Conservation (phyloP, 1,140 invertebrate genomes). For the Belonocnema kinseyi region DNA sequence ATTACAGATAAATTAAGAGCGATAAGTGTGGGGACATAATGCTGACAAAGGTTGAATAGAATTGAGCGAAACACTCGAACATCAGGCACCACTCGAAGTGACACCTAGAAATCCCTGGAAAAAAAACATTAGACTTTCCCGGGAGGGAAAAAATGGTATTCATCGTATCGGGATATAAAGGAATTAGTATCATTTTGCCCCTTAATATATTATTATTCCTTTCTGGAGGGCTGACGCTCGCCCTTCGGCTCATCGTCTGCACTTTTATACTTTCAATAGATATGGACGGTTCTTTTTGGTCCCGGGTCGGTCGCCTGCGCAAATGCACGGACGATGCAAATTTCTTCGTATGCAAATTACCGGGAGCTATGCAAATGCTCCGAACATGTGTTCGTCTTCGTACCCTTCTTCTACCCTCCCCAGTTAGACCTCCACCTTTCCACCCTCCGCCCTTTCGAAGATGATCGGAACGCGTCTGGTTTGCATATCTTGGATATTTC, state of each 20-base stretch:
- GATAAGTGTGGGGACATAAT: too few species aligned
- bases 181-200: conserved; percentile 73
- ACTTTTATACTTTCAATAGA: conserved; percentile 66
- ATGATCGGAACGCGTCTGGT: conserved; percentile 72
- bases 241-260: conserved; percentile 45
- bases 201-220: conserved; percentile 73
- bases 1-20: too few species aligned
- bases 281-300: conserved; percentile 43
- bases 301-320: conserved; percentile 53
- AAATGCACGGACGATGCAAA: conserved; percentile 73
- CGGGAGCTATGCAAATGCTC: conserved; percentile 71
- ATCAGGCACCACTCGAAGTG: conserved; percentile 46
- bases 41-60: conserved; percentile 32
- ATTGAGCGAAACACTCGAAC: conserved; percentile 44
- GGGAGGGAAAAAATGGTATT: conserved; percentile 66
- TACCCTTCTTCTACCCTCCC: conserved; percentile 69
- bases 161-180: conserved; percentile 55
- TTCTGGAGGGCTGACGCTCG: conserved; percentile 55
- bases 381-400: conserved; percentile 74
- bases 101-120: conserved; percentile 48
- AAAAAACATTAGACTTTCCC: conserved; percentile 59
- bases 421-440: conserved; percentile 44
- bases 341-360: conserved; percentile 73
- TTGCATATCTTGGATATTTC: conserved; percentile 76
- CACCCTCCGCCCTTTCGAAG: conserved; percentile 64